Base-by-base conservation (phyloP, 2,797 vertebrate species). In the Carduelis carduelis region DNA sequence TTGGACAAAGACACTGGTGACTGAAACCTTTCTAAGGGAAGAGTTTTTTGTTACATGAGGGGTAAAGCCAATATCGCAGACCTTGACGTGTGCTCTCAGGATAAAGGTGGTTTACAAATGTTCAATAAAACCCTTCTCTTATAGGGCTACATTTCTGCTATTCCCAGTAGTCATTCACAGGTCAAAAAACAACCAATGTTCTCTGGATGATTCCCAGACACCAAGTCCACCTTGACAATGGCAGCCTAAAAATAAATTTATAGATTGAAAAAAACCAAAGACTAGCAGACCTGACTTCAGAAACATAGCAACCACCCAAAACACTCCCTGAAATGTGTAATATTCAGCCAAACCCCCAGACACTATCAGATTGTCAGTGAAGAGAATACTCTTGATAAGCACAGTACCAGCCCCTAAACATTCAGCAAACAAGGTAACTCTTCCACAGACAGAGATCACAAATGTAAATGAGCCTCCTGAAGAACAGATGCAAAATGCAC, bases 361-460 rank as follows among this genome's bases (percentile, higher is more conserved):
- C 20, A 27, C 53, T 96, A 90, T 88, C 87, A 93, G 90, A 96
- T 83, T 86, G 83, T 72, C 87, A 86, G 12, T 44, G 21, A 76
- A 90, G 14, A 78, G 22, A 83, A 94, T 88, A 72, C n/a, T 90
- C 85, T 71, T 69, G 89, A 90, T 90, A 96, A 91, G 14, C 18
- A n/a, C 8, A 50, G 46, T 30, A 83, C 43, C 47, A 93, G 50
- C 15, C 50, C 23, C 43, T 83, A 94, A 95, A 86, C 41, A 91
- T 49, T 87, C 57, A 93, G 57, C 41, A 87, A 93, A 90, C 39
- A 90, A 65, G 50, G 50, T 21, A 83, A 59, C n/a, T 90, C 66
- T 81, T 94, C 78, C 63, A 82, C 61, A 79, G 59, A 77, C 84
- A 83, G 72, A 94, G 28, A 88, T 90, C 85, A 83, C 43, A 88